Evolutionary conservation across 1,140 invertebrate genomes (phyloP).

Genomic region (Acromyrmex heyeri): DNA sequence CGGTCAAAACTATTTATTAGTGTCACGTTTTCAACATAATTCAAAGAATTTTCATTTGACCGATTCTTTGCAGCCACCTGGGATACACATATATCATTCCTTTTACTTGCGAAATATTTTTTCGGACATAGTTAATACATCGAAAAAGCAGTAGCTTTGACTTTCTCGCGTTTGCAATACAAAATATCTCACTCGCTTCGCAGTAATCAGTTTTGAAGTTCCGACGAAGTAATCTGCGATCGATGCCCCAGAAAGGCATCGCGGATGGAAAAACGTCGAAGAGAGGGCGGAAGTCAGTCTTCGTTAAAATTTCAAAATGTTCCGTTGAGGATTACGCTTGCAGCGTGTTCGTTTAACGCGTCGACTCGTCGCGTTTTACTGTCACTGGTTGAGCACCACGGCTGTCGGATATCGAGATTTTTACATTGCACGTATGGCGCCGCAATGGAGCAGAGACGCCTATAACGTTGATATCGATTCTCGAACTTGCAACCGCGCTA

Average conservation of each 20-base stretch:
- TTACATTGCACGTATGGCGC: constrained; percentile 62
- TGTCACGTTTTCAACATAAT: not conserved
- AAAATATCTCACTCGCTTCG: constrained; percentile 32
- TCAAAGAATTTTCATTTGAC: not conserved
- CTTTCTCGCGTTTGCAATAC: not conserved
- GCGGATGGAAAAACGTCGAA: constrained; percentile 59
- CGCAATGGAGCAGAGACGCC: constrained; percentile 50
- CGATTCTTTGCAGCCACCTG: not conserved
- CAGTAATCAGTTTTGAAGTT: constrained; percentile 61
- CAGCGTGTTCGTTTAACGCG: constrained; percentile 61
- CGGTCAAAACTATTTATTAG: constrained; percentile 8
- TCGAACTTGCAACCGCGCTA: constrained; percentile 47
- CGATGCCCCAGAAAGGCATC: constrained; percentile 59
- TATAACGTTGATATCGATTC: constrained; percentile 71
- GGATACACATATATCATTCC: not conserved
- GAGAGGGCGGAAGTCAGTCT: constrained; percentile 57
- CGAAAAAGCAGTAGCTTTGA: constrained; percentile 8
- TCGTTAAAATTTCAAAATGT: constrained; percentile 58
- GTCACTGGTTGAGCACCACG: constrained; percentile 41
- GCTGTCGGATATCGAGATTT: constrained; percentile 68
- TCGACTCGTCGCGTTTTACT: constrained; percentile 49
- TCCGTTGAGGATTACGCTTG: constrained; percentile 54
- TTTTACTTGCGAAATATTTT: constrained; percentile 17
- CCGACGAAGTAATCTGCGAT: constrained; percentile 61
- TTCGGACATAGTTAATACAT: constrained; percentile 19